Evolutionary conservation across 2,113 vertebrate genomes (phyloP).

Genomic region (Oxygymnocypris stewartii): DNA sequence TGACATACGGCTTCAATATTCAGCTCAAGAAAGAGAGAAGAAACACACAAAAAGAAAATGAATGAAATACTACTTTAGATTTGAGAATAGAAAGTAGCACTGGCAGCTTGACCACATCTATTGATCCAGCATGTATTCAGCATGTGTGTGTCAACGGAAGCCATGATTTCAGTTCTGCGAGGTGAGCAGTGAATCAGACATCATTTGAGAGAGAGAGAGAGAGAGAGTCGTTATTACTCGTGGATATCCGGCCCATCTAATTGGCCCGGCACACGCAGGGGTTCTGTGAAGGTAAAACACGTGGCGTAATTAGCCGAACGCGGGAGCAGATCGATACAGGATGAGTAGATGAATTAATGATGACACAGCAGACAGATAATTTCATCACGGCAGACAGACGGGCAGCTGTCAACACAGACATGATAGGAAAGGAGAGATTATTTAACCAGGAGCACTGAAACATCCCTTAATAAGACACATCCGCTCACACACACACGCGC

Average conservation of each 20-base stretch:
- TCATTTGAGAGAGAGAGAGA: neutral
- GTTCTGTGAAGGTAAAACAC: slow-evolving; percentile 51
- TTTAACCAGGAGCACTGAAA: slow-evolving; percentile 2
- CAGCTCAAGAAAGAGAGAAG: too few species aligned
- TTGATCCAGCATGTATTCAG: neutral
- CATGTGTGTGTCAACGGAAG: neutral
- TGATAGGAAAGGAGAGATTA: neutral
- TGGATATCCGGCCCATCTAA: slow-evolving; percentile 44
- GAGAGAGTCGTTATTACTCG: slow-evolving; percentile 39
- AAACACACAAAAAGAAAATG: too few species aligned
- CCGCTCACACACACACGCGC: neutral
- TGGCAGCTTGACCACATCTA: neutral
- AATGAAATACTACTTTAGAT: neutral
- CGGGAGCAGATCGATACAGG: slow-evolving; percentile 55
- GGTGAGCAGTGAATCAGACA: slow-evolving; percentile 7
- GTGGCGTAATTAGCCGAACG: slow-evolving; percentile 52
- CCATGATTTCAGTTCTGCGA: neutral
- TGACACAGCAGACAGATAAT: slow-evolving; percentile 39
- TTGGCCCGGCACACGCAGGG: slow-evolving; percentile 44
- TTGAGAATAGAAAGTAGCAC: neutral
- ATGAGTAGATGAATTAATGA: slow-evolving; percentile 59
- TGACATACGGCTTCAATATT: neutral
- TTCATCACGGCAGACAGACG: neutral
- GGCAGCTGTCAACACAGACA: slow-evolving; percentile 18
- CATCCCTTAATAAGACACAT: neutral